Evolutionary conservation across 1,140 invertebrate species (phyloP).

Genomic region (Penaeus vannamei): DNA sequence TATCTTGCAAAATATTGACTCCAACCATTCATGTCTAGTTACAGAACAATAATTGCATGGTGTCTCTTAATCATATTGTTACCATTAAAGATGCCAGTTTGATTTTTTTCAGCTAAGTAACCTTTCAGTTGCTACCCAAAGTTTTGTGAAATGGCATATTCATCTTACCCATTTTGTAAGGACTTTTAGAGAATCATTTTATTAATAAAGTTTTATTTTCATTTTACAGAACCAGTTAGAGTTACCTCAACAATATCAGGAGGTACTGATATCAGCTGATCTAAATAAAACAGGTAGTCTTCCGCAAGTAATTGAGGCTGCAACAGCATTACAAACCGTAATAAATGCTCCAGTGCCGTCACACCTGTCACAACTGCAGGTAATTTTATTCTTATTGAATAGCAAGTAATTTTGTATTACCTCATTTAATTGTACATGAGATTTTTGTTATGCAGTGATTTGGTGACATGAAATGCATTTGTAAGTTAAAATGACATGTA

Average conservation of each 20-base stretch:
- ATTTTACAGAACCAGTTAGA: conserved; percentile 77
- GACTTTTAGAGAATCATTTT: not conserved
- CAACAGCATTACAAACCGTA: conserved; percentile 83
- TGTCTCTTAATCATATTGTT: too few species aligned
- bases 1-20: too few species aligned
- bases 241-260: conserved; percentile 80
- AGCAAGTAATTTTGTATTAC: conserved; percentile 27
- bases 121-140: too few species aligned
- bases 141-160: too few species aligned
- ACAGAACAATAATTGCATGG: too few species aligned
- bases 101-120: too few species aligned
- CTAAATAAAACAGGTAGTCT: conserved; percentile 82
- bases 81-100: too few species aligned
- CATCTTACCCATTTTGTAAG: too few species aligned
- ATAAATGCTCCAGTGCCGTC: conserved; percentile 76
- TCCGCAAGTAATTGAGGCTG: conserved; percentile 84
- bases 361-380: conserved; percentile 59
- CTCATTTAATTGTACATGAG: conserved; percentile 1
- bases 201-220: not conserved
- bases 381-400: conserved; percentile 69
- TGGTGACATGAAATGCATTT: too few species aligned
- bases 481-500: not conserved
- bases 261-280: conserved; percentile 82
- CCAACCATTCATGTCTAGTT: too few species aligned
- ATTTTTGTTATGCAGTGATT: conserved; percentile 12